phyloP scores from a whole-genome alignment of 53 echinoderm and acorn worm species.

The Echinometra lucunter region DNA sequence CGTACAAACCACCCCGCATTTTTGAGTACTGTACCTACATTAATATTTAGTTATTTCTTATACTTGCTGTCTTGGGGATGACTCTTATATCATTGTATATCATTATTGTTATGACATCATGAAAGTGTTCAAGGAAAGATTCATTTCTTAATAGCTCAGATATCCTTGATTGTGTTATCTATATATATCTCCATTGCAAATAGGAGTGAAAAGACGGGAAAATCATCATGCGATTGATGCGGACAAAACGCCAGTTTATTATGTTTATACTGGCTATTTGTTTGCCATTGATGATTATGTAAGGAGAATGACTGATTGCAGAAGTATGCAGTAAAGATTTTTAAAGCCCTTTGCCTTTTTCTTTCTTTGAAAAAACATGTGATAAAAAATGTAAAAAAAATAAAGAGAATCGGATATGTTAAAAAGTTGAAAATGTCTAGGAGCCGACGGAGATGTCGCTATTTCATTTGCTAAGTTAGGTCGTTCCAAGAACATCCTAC shows the following conservation, averaged over 20 bases:
- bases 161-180: background rate
- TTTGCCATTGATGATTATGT: background rate
- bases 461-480: background rate
- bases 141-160: background rate
- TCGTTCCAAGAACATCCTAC: background rate
- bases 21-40: too few relatives aligned
- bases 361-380: background rate
- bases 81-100: too few relatives aligned
- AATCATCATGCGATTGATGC: too few relatives aligned
- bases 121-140: background rate
- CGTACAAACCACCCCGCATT: background rate
- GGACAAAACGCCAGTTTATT: too few relatives aligned
- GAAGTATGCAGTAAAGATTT: background rate
- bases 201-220: background rate
- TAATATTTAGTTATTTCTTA: too few relatives aligned
- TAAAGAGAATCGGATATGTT: background rate
- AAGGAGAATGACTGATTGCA: background rate
- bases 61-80: too few relatives aligned
- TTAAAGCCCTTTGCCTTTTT: too few relatives aligned
- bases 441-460: conserved; percentile 25
- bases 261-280: too few relatives aligned
- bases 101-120: background rate
- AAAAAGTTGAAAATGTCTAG: background rate
- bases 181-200: background rate
- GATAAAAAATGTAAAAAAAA: background rate